Conservation (phyloP, 2,888 invertebrate species). For the Tachina fera region DNA sequence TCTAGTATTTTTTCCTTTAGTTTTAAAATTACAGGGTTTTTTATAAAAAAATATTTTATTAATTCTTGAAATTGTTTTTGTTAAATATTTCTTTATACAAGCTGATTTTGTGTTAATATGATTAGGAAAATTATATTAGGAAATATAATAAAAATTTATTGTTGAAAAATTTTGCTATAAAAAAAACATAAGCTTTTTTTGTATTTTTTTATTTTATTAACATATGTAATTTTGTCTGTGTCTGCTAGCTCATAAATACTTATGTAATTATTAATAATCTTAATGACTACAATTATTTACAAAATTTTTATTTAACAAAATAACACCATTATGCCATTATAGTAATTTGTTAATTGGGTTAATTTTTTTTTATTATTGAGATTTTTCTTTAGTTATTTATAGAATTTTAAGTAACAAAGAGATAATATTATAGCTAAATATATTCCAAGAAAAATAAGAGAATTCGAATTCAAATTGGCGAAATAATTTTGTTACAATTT, state of each 20-base stretch:
- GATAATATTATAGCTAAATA: no score
- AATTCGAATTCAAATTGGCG: no score
- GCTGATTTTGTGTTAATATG: constrained; percentile 47
- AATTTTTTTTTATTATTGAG: not conserved
- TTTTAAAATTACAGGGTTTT: constrained; percentile 58
- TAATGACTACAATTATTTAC: constrained; percentile 53
- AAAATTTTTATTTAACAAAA: constrained; percentile 34
- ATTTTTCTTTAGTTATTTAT: no score
- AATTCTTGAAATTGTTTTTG: constrained; percentile 54
- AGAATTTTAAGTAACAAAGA: no score
- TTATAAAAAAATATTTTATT: constrained; percentile 65
- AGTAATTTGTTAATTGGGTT: not conserved
- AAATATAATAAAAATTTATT: constrained; percentile 4
- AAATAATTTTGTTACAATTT: no score
- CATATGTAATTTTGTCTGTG: constrained; percentile 7
- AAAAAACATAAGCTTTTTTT: constrained; percentile 50
- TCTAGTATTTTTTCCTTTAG: constrained; percentile 50
- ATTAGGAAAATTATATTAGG: constrained; percentile 51
- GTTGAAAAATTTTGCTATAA: constrained; percentile 52
- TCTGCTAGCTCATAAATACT: not conserved
- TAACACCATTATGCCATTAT: not conserved
- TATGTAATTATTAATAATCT: constrained; percentile 25
- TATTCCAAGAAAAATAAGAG: not conserved
- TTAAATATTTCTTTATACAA: constrained; percentile 60
- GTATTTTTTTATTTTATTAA: not conserved